A percentile compares a stretch with the other conserved stretches of the same genome.
These are phyloP conservation scores for Bombus waltoni DNA, from an alignment of 1,140 invertebrate genomes.

Conservation along the genomic window DNA sequence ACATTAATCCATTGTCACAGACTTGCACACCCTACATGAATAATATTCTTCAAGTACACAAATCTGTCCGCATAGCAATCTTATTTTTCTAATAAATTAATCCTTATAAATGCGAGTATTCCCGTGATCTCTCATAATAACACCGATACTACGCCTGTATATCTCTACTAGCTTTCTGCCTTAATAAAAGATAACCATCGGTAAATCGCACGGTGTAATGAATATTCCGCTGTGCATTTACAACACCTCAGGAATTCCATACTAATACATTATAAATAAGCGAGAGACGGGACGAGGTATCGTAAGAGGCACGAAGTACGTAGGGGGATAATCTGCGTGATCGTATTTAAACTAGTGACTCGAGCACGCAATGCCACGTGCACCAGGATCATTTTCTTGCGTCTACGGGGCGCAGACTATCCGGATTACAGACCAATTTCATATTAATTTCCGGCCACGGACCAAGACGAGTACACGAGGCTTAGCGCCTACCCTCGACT, in stretches of 20 bases:
- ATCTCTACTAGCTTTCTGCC: background rate
- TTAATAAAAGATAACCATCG: conserved; percentile 13
- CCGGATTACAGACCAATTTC: conserved; percentile 70
- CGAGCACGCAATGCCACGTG: conserved; percentile 67
- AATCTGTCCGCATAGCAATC: background rate
- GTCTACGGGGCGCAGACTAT: conserved; percentile 66
- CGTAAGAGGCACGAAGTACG: conserved; percentile 5
- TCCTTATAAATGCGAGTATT: background rate
- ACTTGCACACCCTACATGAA: background rate
- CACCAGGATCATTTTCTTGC: conserved; percentile 67
- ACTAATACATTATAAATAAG: conserved; percentile 39
- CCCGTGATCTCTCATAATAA: background rate
- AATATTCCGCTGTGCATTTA: conserved; percentile 23
- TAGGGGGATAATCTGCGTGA: conserved; percentile 58
- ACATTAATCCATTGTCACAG: background rate
- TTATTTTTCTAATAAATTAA: background rate
- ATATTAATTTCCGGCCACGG: conserved; percentile 68
- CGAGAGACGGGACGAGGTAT: background rate
- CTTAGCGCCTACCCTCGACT: conserved; percentile 22
- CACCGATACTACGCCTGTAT: background rate
- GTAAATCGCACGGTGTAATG: conserved; percentile 1
- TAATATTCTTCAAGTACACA: background rate
- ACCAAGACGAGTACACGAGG: conserved; percentile 33
- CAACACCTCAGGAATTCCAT: background rate
- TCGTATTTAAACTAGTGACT: conserved; percentile 69